Base-by-base conservation (phyloP, 2,797 vertebrate species). In the Neostethus bicornis region DNA sequence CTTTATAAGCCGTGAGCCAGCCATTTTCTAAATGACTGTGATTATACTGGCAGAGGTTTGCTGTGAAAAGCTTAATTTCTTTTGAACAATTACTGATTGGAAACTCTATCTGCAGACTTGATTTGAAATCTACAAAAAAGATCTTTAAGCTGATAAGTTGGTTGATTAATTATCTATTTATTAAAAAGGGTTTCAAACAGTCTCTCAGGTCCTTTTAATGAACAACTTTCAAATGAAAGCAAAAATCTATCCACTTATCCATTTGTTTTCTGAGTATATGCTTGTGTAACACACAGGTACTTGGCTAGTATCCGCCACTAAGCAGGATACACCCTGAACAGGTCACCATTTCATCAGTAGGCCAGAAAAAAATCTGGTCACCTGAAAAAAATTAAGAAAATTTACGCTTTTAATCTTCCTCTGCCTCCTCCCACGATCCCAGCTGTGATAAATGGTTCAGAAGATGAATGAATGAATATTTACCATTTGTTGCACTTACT, bases 21-120 rank as follows among this genome's bases (percentile, higher is more conserved):
- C 60, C 45, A 82, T 80, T 81, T 74, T 3, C n/a, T 61, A 77
- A 76, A 76, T 76, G 68, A 62, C 48, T 7, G 1, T 37, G 28
- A 73, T 78, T 51, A 71, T 69, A 58, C 46, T 51, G 56, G 43
- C 21, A 77, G 60, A 25, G 58, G 73, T 58, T 60, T 47, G 55
- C 28, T 74, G 42, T 52, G 51, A 72, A 83, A 73, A 38, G 19
- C 19, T 73, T 50, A 35, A 47, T 68, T 59, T 63, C 16, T 50
- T 65, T 53, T 39, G 46, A 51, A 63, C 56, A 2, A 39, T 48
- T 47, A 44, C 42, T 56, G 19, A 58, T 29, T 38, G 42, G 35
- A 65, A 41, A 54, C 25, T 9, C 55, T 53, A 20, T 65, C 70
- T 66, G 20, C 9, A 31, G 1, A 17, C 43, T 70, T 66, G 53